Conservation (phyloP, 2,797 vertebrate species). For the Anabacerthia variegaticeps region DNA sequence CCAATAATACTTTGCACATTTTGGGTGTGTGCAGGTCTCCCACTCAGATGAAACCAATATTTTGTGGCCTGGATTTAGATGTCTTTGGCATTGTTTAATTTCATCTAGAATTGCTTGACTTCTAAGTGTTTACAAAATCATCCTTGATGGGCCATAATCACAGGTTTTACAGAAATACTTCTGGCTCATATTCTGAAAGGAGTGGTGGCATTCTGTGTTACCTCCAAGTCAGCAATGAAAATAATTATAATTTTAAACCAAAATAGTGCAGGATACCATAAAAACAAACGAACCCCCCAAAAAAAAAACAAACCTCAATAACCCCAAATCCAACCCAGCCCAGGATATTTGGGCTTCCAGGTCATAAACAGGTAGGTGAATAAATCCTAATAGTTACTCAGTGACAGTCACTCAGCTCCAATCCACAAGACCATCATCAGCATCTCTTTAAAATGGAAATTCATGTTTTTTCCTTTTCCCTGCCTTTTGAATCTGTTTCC, state of each 20-base stretch:
- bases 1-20: not conserved
- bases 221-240: not conserved
- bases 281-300: not conserved
- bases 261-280: not conserved
- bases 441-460: not conserved
- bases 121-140: not conserved
- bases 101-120: not conserved
- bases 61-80: not conserved
- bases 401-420: not conserved
- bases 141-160: not conserved
- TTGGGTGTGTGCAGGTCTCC: not conserved
- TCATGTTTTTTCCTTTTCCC: not conserved
- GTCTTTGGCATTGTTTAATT: not conserved
- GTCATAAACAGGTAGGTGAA: not conserved
- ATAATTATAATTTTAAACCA: not conserved
- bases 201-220: not conserved
- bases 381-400: not conserved
- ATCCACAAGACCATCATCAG: not conserved
- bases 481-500: not conserved
- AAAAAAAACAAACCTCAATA: not conserved
- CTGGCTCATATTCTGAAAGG: not conserved
- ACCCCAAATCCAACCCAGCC: not conserved
- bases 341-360: not conserved
- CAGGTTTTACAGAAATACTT: not conserved
- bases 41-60: not conserved